Conservation (phyloP, 2,113 vertebrate genomes). For the Eonycteris spelaea region DNA sequence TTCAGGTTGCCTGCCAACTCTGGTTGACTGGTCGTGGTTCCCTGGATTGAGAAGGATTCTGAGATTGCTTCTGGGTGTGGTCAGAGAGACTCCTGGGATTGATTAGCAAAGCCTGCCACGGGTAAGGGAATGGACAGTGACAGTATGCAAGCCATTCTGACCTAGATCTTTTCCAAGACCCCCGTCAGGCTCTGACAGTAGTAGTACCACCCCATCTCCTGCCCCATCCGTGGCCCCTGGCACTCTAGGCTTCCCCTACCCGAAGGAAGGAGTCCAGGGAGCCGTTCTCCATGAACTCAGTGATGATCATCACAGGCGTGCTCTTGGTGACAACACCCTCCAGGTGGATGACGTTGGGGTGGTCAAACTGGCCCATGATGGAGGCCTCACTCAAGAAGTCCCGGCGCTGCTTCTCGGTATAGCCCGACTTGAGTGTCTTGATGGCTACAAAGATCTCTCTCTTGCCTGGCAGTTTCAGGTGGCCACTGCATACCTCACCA, state of each 20-base stretch:
- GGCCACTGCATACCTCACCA: constrained; percentile 98
- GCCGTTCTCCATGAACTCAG: constrained; percentile 98
- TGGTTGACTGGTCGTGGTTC: not conserved
- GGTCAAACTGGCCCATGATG: constrained; percentile 99
- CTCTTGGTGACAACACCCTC: constrained; percentile 98
- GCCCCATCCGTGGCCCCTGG: not conserved
- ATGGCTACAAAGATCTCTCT: constrained; percentile 98
- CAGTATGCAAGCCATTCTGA: not conserved
- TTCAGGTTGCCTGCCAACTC: not conserved
- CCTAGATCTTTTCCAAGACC: not conserved
- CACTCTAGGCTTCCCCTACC: constrained; percentile 79
- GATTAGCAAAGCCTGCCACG: constrained; percentile 20
- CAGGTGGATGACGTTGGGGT: constrained; percentile 97
- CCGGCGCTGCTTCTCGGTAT: constrained; percentile 96
- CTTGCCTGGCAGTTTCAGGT: constrained; percentile 94
- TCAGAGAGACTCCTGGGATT: not conserved
- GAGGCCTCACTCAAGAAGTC: constrained; percentile 98
- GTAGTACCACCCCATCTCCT: not conserved
- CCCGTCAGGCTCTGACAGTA: not conserved
- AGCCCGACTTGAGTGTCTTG: constrained; percentile 96
- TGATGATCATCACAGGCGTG: constrained; percentile 96
- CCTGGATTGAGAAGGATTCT: not conserved
- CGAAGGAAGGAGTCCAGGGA: constrained; percentile 96
- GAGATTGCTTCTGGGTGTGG: not conserved
- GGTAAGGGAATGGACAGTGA: not conserved